These are phyloP conservation scores for Phalacrocorax carbo DNA, from an alignment of 2,113 vertebrate species.

Conservation along the genomic window DNA sequence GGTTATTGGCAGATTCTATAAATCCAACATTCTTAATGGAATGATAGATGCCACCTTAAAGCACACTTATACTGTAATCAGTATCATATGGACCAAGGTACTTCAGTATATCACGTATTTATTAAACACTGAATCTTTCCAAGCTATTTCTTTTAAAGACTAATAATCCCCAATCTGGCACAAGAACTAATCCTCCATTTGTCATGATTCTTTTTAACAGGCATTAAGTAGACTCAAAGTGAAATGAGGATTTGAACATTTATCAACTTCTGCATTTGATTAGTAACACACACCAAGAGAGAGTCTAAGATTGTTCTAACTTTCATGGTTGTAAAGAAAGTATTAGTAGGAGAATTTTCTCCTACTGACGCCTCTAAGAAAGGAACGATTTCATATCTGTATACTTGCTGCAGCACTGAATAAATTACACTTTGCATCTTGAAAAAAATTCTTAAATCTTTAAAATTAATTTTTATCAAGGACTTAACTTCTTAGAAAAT, in stretches of 20 bases:
- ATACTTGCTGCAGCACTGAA: background rate
- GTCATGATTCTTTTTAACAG: slow-evolving; percentile 76
- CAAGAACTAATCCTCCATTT: slow-evolving; percentile 67
- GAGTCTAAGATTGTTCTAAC: background rate
- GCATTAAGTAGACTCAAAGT: slow-evolving; percentile 53
- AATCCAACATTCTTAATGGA: slow-evolving; percentile 6
- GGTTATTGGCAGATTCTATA: background rate
- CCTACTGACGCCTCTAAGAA: background rate
- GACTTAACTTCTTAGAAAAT: background rate
- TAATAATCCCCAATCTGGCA: slow-evolving; percentile 67
- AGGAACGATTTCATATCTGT: background rate
- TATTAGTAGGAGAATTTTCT: background rate
- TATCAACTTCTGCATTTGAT: slow-evolving; percentile 63
- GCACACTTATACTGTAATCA: background rate
- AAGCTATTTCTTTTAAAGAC: slow-evolving; percentile 67
- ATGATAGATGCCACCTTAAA: slow-evolving; percentile 12
- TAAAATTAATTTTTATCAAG: background rate
- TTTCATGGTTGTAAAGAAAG: background rate
- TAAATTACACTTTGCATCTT: background rate
- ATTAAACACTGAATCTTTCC: slow-evolving; percentile 68
- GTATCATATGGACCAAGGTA: slow-evolving; percentile 67
- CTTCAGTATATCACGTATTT: slow-evolving; percentile 59
- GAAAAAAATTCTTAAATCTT: background rate
- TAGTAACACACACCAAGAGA: background rate
- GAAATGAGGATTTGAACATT: slow-evolving; percentile 63